Conservation (phyloP, 2,113 vertebrate species). For the Grammomys dolichurus region DNA sequence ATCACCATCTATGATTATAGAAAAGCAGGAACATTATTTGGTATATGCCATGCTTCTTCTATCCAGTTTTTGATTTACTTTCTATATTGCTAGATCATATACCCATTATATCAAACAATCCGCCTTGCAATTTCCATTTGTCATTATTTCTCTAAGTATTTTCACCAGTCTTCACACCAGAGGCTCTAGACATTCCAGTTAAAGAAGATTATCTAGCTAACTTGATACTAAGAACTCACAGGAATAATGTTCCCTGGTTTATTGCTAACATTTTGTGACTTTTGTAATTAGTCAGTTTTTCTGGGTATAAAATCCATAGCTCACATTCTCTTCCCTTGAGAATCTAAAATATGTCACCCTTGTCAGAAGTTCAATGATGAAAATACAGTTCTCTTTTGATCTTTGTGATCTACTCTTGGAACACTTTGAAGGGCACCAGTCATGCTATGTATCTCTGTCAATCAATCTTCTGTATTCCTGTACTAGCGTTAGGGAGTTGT, state of each 20-base stretch:
- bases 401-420: neutral
- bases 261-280: neutral
- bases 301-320: neutral
- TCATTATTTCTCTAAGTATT: neutral
- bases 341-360: neutral
- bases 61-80: neutral
- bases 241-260: neutral
- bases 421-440: neutral
- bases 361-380: neutral
- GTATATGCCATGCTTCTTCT: neutral
- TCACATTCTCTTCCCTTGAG: constrained; percentile 23
- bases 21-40: neutral
- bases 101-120: neutral
- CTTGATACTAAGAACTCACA: neutral
- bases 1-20: neutral
- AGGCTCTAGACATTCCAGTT: neutral
- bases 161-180: neutral
- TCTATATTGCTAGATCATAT: neutral
- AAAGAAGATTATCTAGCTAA: neutral
- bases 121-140: neutral
- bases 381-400: neutral
- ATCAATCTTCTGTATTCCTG: neutral
- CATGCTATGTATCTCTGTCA: neutral
- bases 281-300: constrained; percentile 34
- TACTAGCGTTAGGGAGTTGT: neutral